Base-by-base conservation (phyloP, 2,113 vertebrate species). In the Rhabdornis inornatus region DNA sequence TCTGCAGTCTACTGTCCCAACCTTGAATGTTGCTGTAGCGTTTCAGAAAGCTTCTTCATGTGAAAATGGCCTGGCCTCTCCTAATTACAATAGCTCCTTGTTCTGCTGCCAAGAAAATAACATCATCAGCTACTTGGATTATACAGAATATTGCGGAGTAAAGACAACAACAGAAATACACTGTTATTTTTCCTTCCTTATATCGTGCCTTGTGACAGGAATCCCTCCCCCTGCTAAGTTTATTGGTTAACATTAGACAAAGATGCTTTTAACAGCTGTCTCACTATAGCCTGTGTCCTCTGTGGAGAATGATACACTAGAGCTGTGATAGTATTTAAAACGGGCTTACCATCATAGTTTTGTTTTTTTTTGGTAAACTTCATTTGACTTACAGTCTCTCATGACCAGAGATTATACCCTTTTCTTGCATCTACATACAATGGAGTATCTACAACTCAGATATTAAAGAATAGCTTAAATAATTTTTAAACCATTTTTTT, bases 121-220 rank as follows among this genome's bases (percentile, higher is more conserved):
- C 82, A 91, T 89, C 87, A 85, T 71, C 74, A 61, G 28, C 45
- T 90, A 42, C 42, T 69, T 90, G 45, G 53, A 55, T 80, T 80
- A 80, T 66, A 80, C 30, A 60, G 71, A 92, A 57, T 91, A 90
- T 92, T 90, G 70, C 63, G 63, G 75, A 94, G 80, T 90, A 79
- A 91, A 91, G 47, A 69, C 57, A 92, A 72, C 59, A 69, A 83
- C 39, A 80, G 44, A 83, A 93, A 94, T 77, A 83, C 66, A 85
- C 65, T 90, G 30, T 74, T 89, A 89, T 90, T 95, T 93, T 94
- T 87, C 64, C 72, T 66, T 94, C 56, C 64, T 86, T 66, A 59
- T 66, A 65, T 78, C 80, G 68, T 83, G 71, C 47, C 39, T 86
- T 92, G 61, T 91, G 87, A 75, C 42, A 89, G 72, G 35, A 77